Conservation (phyloP, 2,888 invertebrate genomes). For the Drosophila differens region DNA sequence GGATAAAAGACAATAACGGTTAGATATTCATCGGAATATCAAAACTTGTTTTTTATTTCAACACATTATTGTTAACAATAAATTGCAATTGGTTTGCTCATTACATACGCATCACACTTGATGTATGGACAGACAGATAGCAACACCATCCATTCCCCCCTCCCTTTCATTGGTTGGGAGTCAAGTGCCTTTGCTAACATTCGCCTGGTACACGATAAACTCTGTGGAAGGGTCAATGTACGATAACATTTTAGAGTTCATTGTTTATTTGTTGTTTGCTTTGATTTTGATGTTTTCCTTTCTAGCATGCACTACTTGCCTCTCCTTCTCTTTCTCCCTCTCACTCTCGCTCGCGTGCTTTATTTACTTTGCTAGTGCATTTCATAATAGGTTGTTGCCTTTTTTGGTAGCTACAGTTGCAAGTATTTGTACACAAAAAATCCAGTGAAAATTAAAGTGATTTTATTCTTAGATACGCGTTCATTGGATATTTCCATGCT, state of each 20-base stretch:
- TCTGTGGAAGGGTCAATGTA: constrained; percentile 67
- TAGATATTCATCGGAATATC: constrained; percentile 38
- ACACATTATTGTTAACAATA: constrained; percentile 20
- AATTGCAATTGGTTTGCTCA: constrained; percentile 40
- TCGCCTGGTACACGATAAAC: constrained; percentile 49
- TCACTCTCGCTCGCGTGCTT: background rate
- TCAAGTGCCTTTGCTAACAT: constrained; percentile 57
- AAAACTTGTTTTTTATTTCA: constrained; percentile 39
- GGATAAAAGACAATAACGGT: constrained; percentile 38
- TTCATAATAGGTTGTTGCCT: constrained; percentile 58
- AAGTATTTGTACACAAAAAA: constrained; percentile 23
- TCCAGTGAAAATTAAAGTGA: constrained; percentile 49
- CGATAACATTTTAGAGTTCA: constrained; percentile 70
- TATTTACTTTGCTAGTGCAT: constrained; percentile 46
- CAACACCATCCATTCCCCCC: background rate
- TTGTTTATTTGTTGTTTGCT: constrained; percentile 62
- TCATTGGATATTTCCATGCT: constrained; percentile 1
- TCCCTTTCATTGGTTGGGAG: constrained; percentile 10
- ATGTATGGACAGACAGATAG: constrained; percentile 1
- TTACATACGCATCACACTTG: background rate
- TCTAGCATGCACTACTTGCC: constrained; percentile 5
- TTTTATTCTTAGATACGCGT: constrained; percentile 34
- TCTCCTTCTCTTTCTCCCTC: background rate
- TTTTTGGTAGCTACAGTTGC: constrained; percentile 32
- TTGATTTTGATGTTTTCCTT: constrained; percentile 37